Conservation (phyloP, 2,113 vertebrate species). For the Nycticorax nycticorax region DNA sequence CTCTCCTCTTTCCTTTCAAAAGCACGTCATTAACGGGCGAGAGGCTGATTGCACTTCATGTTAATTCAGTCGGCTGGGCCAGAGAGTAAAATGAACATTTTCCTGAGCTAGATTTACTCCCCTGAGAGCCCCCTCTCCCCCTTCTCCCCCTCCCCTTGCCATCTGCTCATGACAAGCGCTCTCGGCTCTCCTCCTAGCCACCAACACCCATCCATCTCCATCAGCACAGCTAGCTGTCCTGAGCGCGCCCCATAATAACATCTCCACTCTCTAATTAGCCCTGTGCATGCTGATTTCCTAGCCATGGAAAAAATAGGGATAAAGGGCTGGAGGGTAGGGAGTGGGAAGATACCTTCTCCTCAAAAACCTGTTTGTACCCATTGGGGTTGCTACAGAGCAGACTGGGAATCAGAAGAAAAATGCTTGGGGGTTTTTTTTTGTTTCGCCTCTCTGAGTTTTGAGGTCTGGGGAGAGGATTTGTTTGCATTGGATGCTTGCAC, state of each 20-base stretch:
- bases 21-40: not conserved
- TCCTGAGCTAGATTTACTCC: not conserved
- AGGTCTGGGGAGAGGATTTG: not conserved
- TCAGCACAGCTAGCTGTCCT: not conserved
- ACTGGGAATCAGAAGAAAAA: not conserved
- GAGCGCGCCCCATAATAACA: not conserved
- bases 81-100: not conserved
- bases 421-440: not conserved
- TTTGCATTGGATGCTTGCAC: not conserved
- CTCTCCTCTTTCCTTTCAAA: not conserved
- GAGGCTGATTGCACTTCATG: not conserved
- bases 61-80: not conserved
- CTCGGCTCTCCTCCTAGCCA: not conserved
- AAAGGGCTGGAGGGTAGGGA: not conserved
- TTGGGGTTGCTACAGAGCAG: not conserved
- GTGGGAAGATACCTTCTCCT: not conserved
- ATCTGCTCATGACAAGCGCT: not conserved
- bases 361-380: not conserved
- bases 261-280: not conserved
- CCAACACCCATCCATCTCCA: not conserved
- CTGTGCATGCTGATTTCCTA: not conserved
- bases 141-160: not conserved
- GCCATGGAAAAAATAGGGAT: not conserved
- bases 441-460: not conserved
- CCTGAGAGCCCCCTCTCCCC: not conserved